These are phyloP conservation scores for Tiliacea citrago DNA, from an alignment of 2,888 invertebrate genomes.

Conservation along the genomic window DNA sequence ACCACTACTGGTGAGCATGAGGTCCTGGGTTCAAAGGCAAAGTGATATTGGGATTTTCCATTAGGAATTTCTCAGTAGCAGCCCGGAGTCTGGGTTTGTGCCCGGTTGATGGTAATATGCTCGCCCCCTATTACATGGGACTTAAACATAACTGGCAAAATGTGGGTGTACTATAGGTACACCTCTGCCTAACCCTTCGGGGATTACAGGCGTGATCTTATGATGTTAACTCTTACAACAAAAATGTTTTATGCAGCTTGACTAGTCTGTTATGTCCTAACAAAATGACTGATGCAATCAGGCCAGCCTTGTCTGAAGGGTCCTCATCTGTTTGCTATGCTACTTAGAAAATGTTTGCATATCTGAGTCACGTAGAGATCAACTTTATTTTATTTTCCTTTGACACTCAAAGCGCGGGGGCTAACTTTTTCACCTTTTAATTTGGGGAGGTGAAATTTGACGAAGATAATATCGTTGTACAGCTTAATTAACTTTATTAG, in stretches of 20 bases:
- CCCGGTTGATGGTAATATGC: too few relatives aligned
- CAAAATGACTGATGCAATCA: slow-evolving; percentile 21
- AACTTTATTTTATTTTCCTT: slow-evolving; percentile 79
- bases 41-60: too few relatives aligned
- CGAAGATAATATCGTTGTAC: slow-evolving; percentile 85
- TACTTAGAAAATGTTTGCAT: slow-evolving; percentile 59
- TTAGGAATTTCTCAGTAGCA: too few relatives aligned
- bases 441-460: slow-evolving; percentile 83
- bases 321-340: slow-evolving; percentile 36
- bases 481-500: slow-evolving; percentile 89
- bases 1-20: too few relatives aligned
- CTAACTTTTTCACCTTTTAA: slow-evolving; percentile 81
- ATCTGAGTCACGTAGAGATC: slow-evolving; percentile 79
- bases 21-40: too few relatives aligned
- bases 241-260: not conserved
- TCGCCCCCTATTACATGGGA: too few relatives aligned
- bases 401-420: slow-evolving; percentile 73
- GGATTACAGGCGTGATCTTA: too few relatives aligned
- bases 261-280: not conserved
- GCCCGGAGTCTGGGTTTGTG: too few relatives aligned
- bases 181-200: too few relatives aligned
- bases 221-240: too few relatives aligned
- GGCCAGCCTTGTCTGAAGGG: slow-evolving; percentile 16
- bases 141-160: too few relatives aligned
- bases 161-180: too few relatives aligned